Conservation (phyloP, 1,140 invertebrate genomes). For the Ectropis grisescens region DNA sequence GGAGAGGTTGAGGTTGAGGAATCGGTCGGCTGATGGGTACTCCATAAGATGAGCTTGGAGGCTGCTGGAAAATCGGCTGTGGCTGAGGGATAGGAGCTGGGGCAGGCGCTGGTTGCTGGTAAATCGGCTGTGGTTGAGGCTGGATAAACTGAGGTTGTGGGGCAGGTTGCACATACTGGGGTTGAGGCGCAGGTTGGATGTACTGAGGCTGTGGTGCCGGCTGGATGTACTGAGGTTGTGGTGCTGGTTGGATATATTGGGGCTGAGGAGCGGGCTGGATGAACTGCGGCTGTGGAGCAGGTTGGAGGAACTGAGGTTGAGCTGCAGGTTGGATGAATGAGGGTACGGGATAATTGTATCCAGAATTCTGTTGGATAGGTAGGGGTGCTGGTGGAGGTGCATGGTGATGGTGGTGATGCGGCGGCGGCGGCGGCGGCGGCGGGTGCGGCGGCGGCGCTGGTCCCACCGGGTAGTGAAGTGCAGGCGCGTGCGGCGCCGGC, state of each 20-base stretch:
- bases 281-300: conserved; percentile 1
- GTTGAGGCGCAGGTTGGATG: not conserved
- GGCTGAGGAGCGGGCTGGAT: conserved; percentile 8
- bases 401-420: conserved; percentile 7
- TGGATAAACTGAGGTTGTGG: not conserved
- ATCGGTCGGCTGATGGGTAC: conserved; percentile 8
- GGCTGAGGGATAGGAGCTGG: conserved; percentile 4
- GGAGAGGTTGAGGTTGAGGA: conserved; percentile 8
- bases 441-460: conserved; percentile 17
- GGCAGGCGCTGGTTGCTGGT: conserved; percentile 4
- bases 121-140: conserved; percentile 6
- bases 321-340: conserved; percentile 1
- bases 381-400: conserved; percentile 4
- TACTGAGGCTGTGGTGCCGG: conserved; percentile 13
- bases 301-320: not conserved
- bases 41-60: conserved; percentile 1
- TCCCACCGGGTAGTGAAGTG: conserved; percentile 24
- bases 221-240: conserved; percentile 7
- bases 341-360: conserved; percentile 2
- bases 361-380: not conserved
- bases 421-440: conserved; percentile 10
- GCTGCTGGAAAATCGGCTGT: conserved; percentile 3
- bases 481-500: conserved; percentile 30
- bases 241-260: conserved; percentile 8
- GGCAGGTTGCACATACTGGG: not conserved